Evolutionary conservation across 2,888 invertebrate species (phyloP).

Genomic region (Syritta pipiens): DNA sequence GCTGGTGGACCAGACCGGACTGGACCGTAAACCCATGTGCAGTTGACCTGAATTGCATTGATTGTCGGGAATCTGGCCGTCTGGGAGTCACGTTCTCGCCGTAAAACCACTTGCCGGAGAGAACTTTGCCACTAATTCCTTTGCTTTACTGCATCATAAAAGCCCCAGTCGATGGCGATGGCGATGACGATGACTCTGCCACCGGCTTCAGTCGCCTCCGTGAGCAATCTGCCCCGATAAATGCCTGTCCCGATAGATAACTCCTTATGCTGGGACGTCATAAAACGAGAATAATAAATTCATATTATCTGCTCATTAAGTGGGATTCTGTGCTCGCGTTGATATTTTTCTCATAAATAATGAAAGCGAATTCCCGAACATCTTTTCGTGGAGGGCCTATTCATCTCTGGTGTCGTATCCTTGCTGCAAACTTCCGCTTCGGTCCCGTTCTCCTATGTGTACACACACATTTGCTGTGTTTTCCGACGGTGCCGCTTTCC

Average conservation of each 20-base stretch:
- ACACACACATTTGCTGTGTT: too few relatives aligned
- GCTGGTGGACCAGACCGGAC: too few relatives aligned
- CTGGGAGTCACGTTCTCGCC: constrained; percentile 60
- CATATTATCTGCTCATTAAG: constrained; percentile 69
- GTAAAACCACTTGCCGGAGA: constrained; percentile 47
- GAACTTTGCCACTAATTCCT: constrained; percentile 58
- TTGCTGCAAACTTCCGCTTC: constrained; percentile 52
- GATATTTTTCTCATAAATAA: constrained; percentile 61
- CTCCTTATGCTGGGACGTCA: constrained; percentile 58
- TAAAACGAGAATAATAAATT: constrained; percentile 69
- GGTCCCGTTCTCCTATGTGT: constrained; percentile 17
- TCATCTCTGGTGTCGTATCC: constrained; percentile 59
- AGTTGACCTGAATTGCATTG: constrained; percentile 55
- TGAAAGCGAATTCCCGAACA: constrained; percentile 54
- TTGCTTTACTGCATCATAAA: constrained; percentile 59
- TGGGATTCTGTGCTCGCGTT: constrained; percentile 47
- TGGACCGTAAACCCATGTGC: constrained; percentile 47
- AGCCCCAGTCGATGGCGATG: constrained; percentile 8
- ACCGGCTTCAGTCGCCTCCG: too few relatives aligned
- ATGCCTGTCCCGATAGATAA: constrained; percentile 48
- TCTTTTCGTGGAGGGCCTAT: constrained; percentile 60
- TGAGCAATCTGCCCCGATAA: constrained; percentile 51
- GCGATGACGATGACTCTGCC: constrained; percentile 34
- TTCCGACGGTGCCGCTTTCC: too few relatives aligned
- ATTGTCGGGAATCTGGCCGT: constrained; percentile 31